phyloP scores from a whole-genome alignment of 2,113 vertebrate genomes.

The Amazona guildingii region DNA sequence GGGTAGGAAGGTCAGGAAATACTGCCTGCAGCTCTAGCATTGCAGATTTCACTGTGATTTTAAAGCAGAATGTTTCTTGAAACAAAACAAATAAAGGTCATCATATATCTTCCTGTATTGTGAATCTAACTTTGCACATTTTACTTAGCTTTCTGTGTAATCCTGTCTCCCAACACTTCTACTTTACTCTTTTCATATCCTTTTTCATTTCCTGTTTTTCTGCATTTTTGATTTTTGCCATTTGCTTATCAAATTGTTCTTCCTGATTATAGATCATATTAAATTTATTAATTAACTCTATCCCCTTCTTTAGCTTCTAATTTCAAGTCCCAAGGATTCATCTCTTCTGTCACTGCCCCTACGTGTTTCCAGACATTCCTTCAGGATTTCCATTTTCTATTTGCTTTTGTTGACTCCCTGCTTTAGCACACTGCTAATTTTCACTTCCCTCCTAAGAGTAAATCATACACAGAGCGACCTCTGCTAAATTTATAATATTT shows the following conservation, averaged over 20 bases:
- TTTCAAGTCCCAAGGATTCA: not conserved
- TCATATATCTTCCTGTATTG: not conserved
- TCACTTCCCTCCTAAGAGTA: slow-evolving; percentile 20
- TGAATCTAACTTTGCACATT: not conserved
- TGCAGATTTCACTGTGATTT: not conserved
- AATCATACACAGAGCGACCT: not conserved
- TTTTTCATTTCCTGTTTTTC: slow-evolving; percentile 43
- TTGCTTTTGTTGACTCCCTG: not conserved
- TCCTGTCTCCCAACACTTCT: slow-evolving; percentile 8
- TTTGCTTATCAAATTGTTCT: not conserved
- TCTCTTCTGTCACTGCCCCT: not conserved
- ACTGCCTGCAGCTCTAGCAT: not conserved
- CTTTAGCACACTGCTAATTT: not conserved
- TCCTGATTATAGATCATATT: not conserved
- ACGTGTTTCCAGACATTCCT: not conserved
- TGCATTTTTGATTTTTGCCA: not conserved
- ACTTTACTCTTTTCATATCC: slow-evolving; percentile 58
- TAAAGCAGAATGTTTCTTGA: not conserved
- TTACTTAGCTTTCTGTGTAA: not conserved
- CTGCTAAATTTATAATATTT: not conserved
- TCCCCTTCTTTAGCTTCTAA: not conserved
- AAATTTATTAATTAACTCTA: not conserved
- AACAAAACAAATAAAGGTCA: not conserved
- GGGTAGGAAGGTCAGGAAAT: not conserved
- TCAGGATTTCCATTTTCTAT: not conserved